phyloP scores from a whole-genome alignment of 2,797 vertebrate species.

The Gymnothorax reevesii region DNA sequence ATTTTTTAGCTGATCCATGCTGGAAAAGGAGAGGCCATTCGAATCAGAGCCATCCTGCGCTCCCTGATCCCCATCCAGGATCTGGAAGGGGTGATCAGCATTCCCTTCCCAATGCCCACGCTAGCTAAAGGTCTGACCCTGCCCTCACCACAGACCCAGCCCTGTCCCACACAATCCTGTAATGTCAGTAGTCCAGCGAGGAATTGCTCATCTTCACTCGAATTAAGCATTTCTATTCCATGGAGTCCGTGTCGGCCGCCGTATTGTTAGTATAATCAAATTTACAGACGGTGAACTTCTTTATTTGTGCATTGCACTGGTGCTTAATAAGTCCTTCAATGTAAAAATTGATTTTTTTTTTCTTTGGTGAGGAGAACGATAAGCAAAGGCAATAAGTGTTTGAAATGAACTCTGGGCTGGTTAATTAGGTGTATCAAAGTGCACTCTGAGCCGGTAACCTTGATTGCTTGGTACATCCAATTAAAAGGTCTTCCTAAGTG shows the following conservation, averaged over 20 bases:
- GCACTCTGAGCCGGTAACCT: not conserved
- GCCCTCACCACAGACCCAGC: not conserved
- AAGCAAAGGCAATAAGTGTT: not conserved
- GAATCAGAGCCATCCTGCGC: constrained; percentile 91
- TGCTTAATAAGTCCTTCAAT: not conserved
- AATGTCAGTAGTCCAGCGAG: not conserved
- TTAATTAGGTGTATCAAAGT: not conserved
- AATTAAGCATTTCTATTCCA: not conserved
- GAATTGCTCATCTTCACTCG: not conserved
- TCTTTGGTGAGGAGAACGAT: not conserved
- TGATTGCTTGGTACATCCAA: not conserved
- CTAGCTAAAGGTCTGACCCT: constrained; percentile 82
- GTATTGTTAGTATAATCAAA: not conserved
- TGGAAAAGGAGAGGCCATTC: constrained; percentile 93
- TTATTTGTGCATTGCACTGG: not conserved
- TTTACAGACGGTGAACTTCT: not conserved
- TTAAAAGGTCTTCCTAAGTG: not conserved
- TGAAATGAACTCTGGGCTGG: not conserved
- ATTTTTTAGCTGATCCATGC: constrained; percentile 84
- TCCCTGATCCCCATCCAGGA: constrained; percentile 93
- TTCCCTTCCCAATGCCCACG: constrained; percentile 91
- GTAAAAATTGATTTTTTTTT: not conserved
- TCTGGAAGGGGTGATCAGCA: constrained; percentile 93
- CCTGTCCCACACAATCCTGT: not conserved
- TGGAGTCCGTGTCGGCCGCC: not conserved